phyloP scores from a whole-genome alignment of 2,888 invertebrate species.

The Melanchra persicariae region DNA sequence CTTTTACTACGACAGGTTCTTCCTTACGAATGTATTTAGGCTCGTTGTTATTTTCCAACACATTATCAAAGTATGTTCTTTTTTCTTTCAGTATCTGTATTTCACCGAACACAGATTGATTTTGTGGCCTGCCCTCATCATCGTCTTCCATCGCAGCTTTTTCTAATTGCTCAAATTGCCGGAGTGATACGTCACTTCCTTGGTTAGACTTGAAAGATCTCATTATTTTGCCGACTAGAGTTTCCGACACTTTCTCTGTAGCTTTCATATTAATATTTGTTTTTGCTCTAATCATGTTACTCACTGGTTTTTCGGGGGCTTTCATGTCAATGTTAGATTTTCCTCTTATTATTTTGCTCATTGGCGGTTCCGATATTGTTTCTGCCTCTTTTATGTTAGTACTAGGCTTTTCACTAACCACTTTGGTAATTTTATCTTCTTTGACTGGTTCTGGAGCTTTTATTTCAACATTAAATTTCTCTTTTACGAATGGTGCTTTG shows the following conservation, averaged over 20 bases:
- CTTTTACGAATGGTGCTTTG: slow-evolving; percentile 36
- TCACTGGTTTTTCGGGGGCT: slow-evolving; percentile 34
- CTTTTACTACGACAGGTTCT: slow-evolving; percentile 49
- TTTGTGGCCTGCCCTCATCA: slow-evolving; percentile 47
- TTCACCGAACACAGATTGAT: slow-evolving; percentile 64
- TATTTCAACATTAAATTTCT: slow-evolving; percentile 14
- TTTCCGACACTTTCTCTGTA: slow-evolving; percentile 63
- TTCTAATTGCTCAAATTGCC: slow-evolving; percentile 82
- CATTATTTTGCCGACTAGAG: slow-evolving; percentile 74
- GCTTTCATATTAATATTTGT: slow-evolving; percentile 39
- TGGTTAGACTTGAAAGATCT: slow-evolving; percentile 71
- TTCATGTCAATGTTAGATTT: slow-evolving; percentile 52
- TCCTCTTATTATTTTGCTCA: slow-evolving; percentile 30
- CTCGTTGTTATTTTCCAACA: slow-evolving; percentile 33
- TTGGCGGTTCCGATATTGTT: slow-evolving; percentile 21
- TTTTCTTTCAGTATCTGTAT: slow-evolving; percentile 75
- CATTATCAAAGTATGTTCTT: slow-evolving; percentile 73
- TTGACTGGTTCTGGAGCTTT: slow-evolving; percentile 8
- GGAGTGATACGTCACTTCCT: slow-evolving; percentile 76
- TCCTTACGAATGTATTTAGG: slow-evolving; percentile 29
- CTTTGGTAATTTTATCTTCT: background rate
- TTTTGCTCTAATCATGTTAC: slow-evolving; percentile 35
- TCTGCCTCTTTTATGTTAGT: slow-evolving; percentile 31
- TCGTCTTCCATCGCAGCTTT: slow-evolving; percentile 69
- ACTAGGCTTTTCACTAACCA: slow-evolving; percentile 4